These are phyloP conservation scores for Discoglossus pictus DNA, from an alignment of 2,797 vertebrate genomes.

Conservation along the genomic window DNA sequence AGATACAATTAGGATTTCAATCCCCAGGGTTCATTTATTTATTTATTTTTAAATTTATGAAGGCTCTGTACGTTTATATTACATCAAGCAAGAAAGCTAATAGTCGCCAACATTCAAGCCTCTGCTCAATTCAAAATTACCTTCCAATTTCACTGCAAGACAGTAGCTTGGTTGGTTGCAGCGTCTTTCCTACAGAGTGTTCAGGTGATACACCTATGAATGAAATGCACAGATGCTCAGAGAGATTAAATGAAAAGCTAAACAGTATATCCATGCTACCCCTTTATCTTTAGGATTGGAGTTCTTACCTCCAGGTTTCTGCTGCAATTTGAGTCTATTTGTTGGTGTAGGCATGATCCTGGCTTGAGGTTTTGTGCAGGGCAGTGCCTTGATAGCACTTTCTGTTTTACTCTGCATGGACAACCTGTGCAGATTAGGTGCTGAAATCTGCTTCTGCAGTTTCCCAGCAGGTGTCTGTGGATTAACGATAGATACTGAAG, in stretches of 20 bases:
- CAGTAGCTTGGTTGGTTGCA: conserved; percentile 63
- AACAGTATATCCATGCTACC: neutral
- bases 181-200: conserved; percentile 49
- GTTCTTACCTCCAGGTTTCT: conserved; percentile 62
- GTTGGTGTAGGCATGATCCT: conserved; percentile 56
- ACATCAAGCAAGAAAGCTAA: no score
- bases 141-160: conserved; percentile 61
- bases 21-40: no score
- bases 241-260: no score
- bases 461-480: conserved; percentile 58
- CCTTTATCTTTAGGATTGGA: neutral
- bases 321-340: conserved; percentile 53
- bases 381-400: conserved; percentile 55
- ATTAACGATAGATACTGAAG: conserved; percentile 22
- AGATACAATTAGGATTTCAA: no score
- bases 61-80: no score
- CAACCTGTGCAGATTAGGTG: conserved; percentile 51
- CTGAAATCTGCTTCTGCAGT: conserved; percentile 54
- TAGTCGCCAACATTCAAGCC: no score
- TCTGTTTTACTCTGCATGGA: conserved; percentile 46
- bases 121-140: conserved; percentile 59
- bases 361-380: conserved; percentile 62
- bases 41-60: no score
- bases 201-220: conserved; percentile 62
- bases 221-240: no score